Evolutionary conservation across 2,113 vertebrate species (phyloP).

Genomic region (Lathamus discolor): DNA sequence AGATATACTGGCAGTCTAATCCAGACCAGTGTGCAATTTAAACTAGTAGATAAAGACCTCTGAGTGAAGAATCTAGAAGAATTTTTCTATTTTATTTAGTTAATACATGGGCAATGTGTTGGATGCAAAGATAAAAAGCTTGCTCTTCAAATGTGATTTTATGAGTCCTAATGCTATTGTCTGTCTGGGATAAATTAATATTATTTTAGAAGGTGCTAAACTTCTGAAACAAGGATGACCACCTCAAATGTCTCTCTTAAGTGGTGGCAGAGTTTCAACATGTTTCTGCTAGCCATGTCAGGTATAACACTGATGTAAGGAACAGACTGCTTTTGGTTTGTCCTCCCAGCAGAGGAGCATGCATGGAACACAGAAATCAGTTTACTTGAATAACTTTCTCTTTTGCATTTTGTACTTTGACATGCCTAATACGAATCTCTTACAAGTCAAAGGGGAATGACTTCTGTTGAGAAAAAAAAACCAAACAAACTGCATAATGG

Average conservation of each 20-base stretch:
- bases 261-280: background rate
- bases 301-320: background rate
- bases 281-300: background rate
- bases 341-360: background rate
- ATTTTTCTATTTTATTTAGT: background rate
- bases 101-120: background rate
- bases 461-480: constrained; percentile 25
- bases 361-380: background rate
- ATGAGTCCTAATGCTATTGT: background rate
- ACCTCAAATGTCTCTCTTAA: background rate
- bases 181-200: background rate
- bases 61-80: background rate
- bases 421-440: background rate
- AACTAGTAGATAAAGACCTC: background rate
- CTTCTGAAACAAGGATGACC: background rate
- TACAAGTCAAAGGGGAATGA: constrained; percentile 11
- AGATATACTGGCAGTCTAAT: background rate
- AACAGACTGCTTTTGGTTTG: background rate
- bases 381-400: background rate
- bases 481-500: background rate
- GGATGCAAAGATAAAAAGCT: background rate
- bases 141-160: background rate
- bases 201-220: background rate
- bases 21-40: background rate
- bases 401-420: background rate